These are phyloP conservation scores for Mesitornis unicolor DNA, from an alignment of 2,113 vertebrate species.

Conservation along the genomic window DNA sequence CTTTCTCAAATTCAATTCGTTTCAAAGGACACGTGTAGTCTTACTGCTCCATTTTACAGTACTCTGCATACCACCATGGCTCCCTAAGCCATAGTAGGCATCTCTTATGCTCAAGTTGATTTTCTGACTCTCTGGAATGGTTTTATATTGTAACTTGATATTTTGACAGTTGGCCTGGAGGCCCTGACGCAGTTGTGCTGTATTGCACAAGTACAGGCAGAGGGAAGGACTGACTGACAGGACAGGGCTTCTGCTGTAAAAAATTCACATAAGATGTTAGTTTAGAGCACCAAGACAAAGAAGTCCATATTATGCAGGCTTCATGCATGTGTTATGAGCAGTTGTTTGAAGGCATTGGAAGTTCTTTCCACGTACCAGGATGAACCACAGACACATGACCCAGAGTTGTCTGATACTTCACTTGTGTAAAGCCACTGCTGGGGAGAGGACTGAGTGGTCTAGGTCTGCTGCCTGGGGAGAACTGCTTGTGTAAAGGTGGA, in stretches of 20 bases:
- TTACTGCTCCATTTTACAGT: neutral
- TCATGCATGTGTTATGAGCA: neutral
- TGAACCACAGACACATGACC: neutral
- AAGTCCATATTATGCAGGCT: neutral
- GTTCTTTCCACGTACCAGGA: neutral
- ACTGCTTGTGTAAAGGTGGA: neutral
- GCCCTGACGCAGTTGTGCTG: neutral
- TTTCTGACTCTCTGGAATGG: neutral
- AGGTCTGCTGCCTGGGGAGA: neutral
- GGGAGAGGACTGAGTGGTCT: no score
- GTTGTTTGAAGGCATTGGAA: neutral
- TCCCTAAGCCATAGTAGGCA: neutral
- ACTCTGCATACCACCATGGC: neutral
- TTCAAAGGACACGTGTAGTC: neutral
- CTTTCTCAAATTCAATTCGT: neutral
- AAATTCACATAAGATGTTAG: neutral
- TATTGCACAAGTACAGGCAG: neutral
- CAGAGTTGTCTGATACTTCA: neutral
- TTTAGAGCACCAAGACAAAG: neutral
- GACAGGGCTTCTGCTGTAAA: neutral
- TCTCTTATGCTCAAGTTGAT: neutral
- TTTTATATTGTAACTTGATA: neutral
- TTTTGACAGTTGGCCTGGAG: neutral
- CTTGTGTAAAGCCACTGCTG: neutral
- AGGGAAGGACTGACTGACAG: neutral